phyloP scores from a whole-genome alignment of 1,140 invertebrate genomes.

The Bombus affinis region DNA sequence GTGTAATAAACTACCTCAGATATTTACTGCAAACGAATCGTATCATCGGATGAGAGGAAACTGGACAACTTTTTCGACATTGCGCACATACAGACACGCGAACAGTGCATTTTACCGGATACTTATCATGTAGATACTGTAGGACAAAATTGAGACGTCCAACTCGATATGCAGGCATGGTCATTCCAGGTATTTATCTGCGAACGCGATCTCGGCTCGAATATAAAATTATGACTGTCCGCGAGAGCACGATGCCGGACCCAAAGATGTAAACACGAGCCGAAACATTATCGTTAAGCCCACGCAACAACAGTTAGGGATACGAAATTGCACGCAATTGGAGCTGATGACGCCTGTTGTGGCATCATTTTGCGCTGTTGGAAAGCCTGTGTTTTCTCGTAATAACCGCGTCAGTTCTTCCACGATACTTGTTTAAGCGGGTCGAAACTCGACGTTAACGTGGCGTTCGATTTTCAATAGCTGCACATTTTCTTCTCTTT shows the following conservation, averaged over 20 bases:
- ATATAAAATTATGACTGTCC: slow-evolving; percentile 45
- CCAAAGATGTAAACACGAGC: slow-evolving; percentile 52
- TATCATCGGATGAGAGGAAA: not conserved
- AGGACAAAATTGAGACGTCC: slow-evolving; percentile 11
- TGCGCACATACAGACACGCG: not conserved
- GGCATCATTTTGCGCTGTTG: slow-evolving; percentile 30
- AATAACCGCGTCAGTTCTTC: slow-evolving; percentile 5
- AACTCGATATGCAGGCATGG: not conserved
- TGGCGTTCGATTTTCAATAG: not conserved
- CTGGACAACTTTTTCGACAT: no score
- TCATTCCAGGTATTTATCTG: slow-evolving; percentile 13
- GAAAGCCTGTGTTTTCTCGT: slow-evolving; percentile 8
- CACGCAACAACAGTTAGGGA: slow-evolving; percentile 45
- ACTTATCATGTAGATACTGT: not conserved
- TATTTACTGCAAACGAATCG: no score
- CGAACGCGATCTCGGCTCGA: slow-evolving; percentile 33
- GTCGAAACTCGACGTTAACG: not conserved
- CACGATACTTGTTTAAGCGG: no score
- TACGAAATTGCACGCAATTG: slow-evolving; percentile 53
- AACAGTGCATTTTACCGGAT: not conserved
- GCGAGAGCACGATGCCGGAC: not conserved
- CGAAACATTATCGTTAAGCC: slow-evolving; percentile 58
- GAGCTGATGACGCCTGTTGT: slow-evolving; percentile 44
- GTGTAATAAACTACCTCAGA: no score
- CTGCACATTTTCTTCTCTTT: not conserved